Conservation (phyloP, 2,888 invertebrate species). For the Andrena hattorfiana region DNA sequence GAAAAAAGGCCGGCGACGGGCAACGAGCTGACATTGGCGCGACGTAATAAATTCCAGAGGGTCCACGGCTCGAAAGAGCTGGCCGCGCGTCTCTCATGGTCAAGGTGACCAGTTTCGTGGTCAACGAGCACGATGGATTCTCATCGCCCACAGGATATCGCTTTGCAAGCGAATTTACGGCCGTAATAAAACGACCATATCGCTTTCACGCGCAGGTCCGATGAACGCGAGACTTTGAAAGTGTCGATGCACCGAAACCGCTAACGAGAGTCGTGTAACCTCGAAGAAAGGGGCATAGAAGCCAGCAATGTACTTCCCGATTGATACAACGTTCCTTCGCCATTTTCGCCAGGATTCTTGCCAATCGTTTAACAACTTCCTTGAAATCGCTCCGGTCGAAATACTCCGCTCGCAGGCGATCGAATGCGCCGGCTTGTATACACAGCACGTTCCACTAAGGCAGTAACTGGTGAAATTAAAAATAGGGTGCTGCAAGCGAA, state of each 20-base stretch:
- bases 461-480: slow-evolving; percentile 29
- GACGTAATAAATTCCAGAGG: slow-evolving; percentile 50
- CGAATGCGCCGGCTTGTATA: neutral
- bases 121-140: slow-evolving; percentile 46
- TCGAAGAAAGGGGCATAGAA: slow-evolving; percentile 15
- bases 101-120: slow-evolving; percentile 64
- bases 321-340: slow-evolving; percentile 59
- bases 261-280: neutral
- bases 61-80: slow-evolving; percentile 55
- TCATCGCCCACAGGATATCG: slow-evolving; percentile 7
- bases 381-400: slow-evolving; percentile 38
- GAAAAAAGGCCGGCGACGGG: slow-evolving; percentile 1
- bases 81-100: slow-evolving; percentile 65
- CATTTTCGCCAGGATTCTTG: slow-evolving; percentile 59
- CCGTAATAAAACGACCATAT: slow-evolving; percentile 54
- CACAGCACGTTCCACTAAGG: neutral
- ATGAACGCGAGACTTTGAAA: slow-evolving; percentile 20
- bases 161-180: slow-evolving; percentile 23
- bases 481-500: neutral
- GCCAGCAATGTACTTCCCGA: slow-evolving; percentile 56
- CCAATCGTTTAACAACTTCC: slow-evolving; percentile 63
- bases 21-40: slow-evolving; percentile 18
- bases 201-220: slow-evolving; percentile 67
- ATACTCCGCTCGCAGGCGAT: neutral
- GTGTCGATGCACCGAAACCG: slow-evolving; percentile 5